A percentile compares a stretch with the other conserved stretches of the same genome.
Conservation (phyloP, 2,888 invertebrate genomes). For the Stenodema calcarata region DNA sequence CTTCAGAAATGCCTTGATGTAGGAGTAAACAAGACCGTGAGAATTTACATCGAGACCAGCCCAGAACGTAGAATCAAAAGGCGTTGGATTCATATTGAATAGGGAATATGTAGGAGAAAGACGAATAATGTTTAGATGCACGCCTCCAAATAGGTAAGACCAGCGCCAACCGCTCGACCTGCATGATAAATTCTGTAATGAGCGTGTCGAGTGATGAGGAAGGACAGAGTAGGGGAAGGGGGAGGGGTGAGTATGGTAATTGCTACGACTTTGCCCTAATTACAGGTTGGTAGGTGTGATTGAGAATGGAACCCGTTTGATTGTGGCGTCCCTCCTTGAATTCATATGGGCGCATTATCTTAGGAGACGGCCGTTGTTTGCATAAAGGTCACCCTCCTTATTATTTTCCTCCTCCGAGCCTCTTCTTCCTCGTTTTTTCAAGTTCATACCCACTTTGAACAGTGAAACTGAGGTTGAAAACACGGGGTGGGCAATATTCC, state of each 20-base stretch:
- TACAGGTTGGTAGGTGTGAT: constrained; percentile 14
- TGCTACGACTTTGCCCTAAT: constrained; percentile 10
- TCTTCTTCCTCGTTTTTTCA: background rate
- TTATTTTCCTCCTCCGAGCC: background rate
- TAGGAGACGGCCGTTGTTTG: background rate
- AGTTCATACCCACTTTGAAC: background rate
- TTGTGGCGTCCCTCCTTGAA: constrained; percentile 15
- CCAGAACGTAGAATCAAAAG: background rate
- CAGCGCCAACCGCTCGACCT: background rate
- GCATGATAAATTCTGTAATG: background rate
- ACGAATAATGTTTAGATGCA: background rate
- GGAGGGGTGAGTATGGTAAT: background rate
- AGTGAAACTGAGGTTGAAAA: background rate
- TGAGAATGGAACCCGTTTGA: constrained; percentile 27
- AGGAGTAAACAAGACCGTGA: background rate
- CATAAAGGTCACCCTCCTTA: constrained; percentile 2
- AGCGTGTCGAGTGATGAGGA: background rate
- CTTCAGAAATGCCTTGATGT: too few species aligned
- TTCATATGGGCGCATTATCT: constrained; percentile 14
- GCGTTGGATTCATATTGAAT: background rate
- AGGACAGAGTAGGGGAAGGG: background rate
- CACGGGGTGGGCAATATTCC: too few species aligned
- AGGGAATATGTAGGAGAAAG: background rate
- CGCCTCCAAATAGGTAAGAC: background rate
- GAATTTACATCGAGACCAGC: background rate